Evolutionary conservation across 2,888 invertebrate genomes (phyloP).

Genomic region (Caenorhabditis becei): DNA sequence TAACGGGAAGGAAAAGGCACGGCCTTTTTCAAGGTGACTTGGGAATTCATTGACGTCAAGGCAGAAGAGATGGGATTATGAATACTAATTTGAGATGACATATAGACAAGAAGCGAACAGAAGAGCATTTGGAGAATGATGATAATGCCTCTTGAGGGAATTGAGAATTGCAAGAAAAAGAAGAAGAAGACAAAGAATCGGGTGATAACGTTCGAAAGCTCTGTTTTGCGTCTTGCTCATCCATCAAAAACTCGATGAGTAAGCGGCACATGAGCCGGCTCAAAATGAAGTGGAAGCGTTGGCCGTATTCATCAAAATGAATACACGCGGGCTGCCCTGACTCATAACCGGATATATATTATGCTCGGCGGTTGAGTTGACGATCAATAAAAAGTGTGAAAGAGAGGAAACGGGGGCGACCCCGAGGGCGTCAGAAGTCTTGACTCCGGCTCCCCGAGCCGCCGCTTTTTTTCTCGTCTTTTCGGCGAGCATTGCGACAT

Average conservation of each 20-base stretch:
- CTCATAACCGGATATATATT: conserved; percentile 55
- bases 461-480: conserved; percentile 8
- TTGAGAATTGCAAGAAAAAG: no score
- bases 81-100: no score
- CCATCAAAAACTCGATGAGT: not conserved
- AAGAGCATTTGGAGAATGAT: not conserved
- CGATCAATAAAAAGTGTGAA: conserved; percentile 60
- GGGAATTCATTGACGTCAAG: conserved; percentile 36
- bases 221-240: conserved; percentile 5
- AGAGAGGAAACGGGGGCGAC: conserved; percentile 11
- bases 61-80: not conserved
- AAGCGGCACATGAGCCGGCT: not conserved
- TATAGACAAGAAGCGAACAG: not conserved
- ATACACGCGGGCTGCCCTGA: conserved; percentile 25
- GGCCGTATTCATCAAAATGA: conserved; percentile 28
- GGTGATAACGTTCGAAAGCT: no score
- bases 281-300: not conserved
- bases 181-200: no score
- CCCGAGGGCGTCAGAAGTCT: conserved; percentile 51
- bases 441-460: conserved; percentile 34
- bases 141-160: no score
- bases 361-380: conserved; percentile 27
- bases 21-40: conserved; percentile 17
- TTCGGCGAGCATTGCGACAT: conserved; percentile 43
- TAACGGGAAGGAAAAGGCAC: conserved; percentile 4